phyloP scores from a whole-genome alignment of 2,797 vertebrate genomes.

The Halcyon chelicuti region DNA sequence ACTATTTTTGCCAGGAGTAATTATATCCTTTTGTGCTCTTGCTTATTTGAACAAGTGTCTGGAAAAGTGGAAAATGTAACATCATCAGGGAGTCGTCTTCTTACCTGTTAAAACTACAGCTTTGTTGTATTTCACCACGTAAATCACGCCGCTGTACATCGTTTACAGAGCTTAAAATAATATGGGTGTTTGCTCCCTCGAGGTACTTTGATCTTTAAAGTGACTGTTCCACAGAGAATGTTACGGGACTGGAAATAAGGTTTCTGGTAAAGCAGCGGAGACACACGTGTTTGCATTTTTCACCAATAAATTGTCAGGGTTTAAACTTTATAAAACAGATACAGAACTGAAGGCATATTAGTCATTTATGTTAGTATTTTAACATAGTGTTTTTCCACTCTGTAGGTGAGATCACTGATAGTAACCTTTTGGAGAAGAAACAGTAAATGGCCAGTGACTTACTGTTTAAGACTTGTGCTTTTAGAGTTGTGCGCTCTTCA shows the following conservation, averaged over 20 bases:
- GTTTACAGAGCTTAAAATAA: not conserved
- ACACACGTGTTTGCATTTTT: not conserved
- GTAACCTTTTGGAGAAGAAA: not conserved
- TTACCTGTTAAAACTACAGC: not conserved
- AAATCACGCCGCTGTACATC: not conserved
- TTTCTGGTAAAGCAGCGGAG: not conserved
- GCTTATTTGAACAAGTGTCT: not conserved
- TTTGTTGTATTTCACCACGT: not conserved
- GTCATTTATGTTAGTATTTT: not conserved
- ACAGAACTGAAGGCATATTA: not conserved
- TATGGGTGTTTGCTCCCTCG: not conserved
- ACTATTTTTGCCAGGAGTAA: not conserved
- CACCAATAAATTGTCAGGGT: not conserved
- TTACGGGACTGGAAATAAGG: not conserved
- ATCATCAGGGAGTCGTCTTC: not conserved
- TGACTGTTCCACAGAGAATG: not conserved
- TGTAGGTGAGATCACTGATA: not conserved
- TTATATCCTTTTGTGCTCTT: not conserved
- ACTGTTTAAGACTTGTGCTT: not conserved
- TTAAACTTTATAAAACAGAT: not conserved
- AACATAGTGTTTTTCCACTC: not conserved
- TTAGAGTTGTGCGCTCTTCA: not conserved
- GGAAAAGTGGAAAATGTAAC: not conserved
- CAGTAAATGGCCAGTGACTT: not conserved
- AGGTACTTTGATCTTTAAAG: not conserved